A percentile compares a stretch with the other conserved stretches of the same genome.
Conservation (phyloP, 2,888 invertebrate species). For the Mayetiola destructor region DNA sequence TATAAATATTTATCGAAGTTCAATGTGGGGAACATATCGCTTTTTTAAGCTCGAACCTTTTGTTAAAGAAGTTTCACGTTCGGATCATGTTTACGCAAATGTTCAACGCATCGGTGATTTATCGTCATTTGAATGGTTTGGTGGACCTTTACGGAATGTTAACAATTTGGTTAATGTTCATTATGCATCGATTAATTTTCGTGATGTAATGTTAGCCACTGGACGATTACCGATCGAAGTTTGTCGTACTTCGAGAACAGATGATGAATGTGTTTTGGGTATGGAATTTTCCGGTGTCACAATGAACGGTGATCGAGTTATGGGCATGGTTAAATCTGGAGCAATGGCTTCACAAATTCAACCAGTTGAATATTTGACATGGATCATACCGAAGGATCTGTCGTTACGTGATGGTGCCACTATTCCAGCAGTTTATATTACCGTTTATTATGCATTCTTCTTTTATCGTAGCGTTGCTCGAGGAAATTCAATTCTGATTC, state of each 20-base stretch:
- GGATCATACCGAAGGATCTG: constrained; percentile 60
- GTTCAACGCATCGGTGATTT: constrained; percentile 67
- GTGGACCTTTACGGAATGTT: constrained; percentile 41
- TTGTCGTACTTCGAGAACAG: constrained; percentile 49
- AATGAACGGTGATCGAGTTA: constrained; percentile 44
- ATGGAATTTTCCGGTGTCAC: constrained; percentile 51
- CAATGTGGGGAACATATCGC: constrained; percentile 67
- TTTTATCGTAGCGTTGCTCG: constrained; percentile 27
- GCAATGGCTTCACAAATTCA: constrained; percentile 39
- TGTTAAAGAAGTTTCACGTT: background rate
- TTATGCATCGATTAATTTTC: constrained; percentile 78
- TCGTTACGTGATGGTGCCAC: constrained; percentile 59
- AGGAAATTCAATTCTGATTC: constrained; percentile 37
- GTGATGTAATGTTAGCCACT: constrained; percentile 87
- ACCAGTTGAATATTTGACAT: constrained; percentile 26
- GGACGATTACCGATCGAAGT: constrained; percentile 75
- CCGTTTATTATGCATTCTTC: constrained; percentile 43
- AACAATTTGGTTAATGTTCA: constrained; percentile 48
- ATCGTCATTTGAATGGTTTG: constrained; percentile 67
- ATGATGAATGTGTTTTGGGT: constrained; percentile 52
- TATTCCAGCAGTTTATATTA: constrained; percentile 64
- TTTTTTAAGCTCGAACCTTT: background rate
- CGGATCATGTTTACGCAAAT: background rate
- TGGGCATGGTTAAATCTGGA: constrained; percentile 44
- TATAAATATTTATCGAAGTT: constrained; percentile 56